phyloP scores from a whole-genome alignment of 2,113 vertebrate genomes.

The Callionymus lyra region DNA sequence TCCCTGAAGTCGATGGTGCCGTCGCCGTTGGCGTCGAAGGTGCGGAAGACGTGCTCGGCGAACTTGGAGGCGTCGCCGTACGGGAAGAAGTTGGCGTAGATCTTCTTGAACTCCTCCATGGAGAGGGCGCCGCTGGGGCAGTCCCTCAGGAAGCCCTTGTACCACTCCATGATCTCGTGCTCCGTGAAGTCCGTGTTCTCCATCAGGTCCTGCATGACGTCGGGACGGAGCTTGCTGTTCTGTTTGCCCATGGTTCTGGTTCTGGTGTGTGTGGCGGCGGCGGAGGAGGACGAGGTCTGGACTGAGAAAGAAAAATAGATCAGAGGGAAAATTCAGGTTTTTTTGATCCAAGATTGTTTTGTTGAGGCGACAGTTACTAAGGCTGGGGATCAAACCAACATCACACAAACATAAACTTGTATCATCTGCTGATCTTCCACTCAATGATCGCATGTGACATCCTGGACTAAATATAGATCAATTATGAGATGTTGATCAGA shows the following conservation, averaged over 20 bases:
- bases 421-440: too few relatives aligned
- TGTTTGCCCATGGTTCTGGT: constrained; percentile 86
- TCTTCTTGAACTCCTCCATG: constrained; percentile 99
- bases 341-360: too few relatives aligned
- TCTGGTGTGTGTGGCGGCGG: constrained; percentile 18
- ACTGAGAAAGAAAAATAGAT: constrained; percentile 3
- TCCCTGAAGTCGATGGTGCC: constrained; percentile 98
- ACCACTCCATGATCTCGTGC: constrained; percentile 97
- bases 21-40: constrained; percentile 92
- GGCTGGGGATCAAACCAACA: too few relatives aligned
- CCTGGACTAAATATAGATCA: too few relatives aligned
- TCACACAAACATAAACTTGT: too few relatives aligned
- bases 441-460: too few relatives aligned
- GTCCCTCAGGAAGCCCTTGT: constrained; percentile 97
- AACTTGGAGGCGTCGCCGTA: constrained; percentile 98
- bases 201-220: constrained; percentile 97
- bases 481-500: too few relatives aligned
- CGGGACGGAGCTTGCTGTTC: constrained; percentile 97
- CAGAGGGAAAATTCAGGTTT: too few relatives aligned
- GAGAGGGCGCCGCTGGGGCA: constrained; percentile 95
- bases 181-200: constrained; percentile 98
- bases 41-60: constrained; percentile 96
- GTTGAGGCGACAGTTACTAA: too few relatives aligned
- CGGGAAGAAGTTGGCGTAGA: constrained; percentile 99
- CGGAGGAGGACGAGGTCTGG: constrained; percentile 16